Evolutionary conservation across 92 coral and sea anemone species (phyloP), one percentile per base, ranked within the genome.

Genomic region (Epizoanthus scotinus): DNA sequence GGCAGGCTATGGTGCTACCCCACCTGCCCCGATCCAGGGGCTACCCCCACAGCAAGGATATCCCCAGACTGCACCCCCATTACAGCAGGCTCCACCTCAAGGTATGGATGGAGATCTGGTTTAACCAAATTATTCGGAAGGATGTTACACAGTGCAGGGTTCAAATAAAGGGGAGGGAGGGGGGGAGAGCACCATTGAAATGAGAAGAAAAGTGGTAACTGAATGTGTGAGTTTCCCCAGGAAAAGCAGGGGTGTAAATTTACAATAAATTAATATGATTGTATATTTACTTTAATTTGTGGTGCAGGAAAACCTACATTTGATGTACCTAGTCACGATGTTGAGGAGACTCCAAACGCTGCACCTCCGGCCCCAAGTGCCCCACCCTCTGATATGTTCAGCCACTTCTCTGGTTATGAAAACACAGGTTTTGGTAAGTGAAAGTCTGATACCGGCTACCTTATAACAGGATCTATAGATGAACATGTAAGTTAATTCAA

Each of bases 311-410:
- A 83, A 6, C 84, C 77, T 8, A 86, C 89, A 6, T 82, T 84
- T 59, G 97, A 89, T 31, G 84, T 89, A 15, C 91, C 91, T 21
- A 73, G 82, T 56, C 90, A 89, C 47, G 91, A 89, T 85, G 90
- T 89, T 0, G 88, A 85, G 70, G 97, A 88, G 26, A 91, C 65
- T 31, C 94, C 88, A 59, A 83, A 83, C 84, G 86, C 85, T 27
- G 86, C 85, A 7, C 84, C 91, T 8, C 90, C 97, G 3, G 68
- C 66, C 3, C 87, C 97, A 27, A 77, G 87, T 27, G 97, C 94
- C 9, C 97, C 97, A 0, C 97, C 97, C 2, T 52, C 94, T 12
- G 90, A 84, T 49, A 85, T 92, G 90, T 92, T 90, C 86, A 84
- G 88, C 13, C 63, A 80, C 20, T 84, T 90, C 52, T 72, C 91